Percentiles rank a stretch among this genome's conserved stretches.
Conservation (phyloP, 53 echinoderm and acorn worm species). For the Paracentrotus lividus region DNA sequence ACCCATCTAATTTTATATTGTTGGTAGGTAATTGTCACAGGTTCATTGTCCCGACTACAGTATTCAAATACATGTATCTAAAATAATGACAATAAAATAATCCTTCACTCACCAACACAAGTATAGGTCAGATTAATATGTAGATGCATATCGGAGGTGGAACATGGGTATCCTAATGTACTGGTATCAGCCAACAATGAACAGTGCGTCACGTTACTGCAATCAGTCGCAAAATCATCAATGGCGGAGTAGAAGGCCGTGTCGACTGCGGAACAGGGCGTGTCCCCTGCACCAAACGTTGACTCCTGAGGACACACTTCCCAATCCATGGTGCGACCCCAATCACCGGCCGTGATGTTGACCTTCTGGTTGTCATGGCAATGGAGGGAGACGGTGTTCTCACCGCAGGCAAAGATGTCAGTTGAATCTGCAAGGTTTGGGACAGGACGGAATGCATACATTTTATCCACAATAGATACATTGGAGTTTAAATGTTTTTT, state of each 20-base stretch:
- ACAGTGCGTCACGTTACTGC: conserved; percentile 74
- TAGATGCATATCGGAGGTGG: conserved; percentile 66
- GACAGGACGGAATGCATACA: neutral
- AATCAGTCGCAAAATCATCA: conserved; percentile 50
- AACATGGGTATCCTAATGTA: conserved; percentile 73
- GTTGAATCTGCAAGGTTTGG: conserved; percentile 68
- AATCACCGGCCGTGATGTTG: conserved; percentile 81
- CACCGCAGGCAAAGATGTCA: conserved; percentile 73
- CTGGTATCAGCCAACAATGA: conserved; percentile 62
- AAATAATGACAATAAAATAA: too few species aligned
- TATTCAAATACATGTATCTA: too few species aligned
- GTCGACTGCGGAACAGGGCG: conserved; percentile 73
- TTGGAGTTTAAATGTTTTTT: too few species aligned
- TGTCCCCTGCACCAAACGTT: conserved; percentile 35
- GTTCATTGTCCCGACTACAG: too few species aligned
- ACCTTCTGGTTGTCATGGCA: conserved; percentile 80
- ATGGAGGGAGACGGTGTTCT: conserved; percentile 76
- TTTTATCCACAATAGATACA: neutral
- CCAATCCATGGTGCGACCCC: conserved; percentile 85
- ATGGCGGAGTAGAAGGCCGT: conserved; percentile 41
- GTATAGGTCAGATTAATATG: conserved; percentile 81
- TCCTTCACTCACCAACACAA: conserved; percentile 82
- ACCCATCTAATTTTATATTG: too few species aligned
- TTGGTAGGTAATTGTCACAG: too few species aligned
- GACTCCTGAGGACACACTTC: conserved; percentile 78